Evolutionary conservation across 2,888 invertebrate species (phyloP).

Genomic region (Brenthis hecate): DNA sequence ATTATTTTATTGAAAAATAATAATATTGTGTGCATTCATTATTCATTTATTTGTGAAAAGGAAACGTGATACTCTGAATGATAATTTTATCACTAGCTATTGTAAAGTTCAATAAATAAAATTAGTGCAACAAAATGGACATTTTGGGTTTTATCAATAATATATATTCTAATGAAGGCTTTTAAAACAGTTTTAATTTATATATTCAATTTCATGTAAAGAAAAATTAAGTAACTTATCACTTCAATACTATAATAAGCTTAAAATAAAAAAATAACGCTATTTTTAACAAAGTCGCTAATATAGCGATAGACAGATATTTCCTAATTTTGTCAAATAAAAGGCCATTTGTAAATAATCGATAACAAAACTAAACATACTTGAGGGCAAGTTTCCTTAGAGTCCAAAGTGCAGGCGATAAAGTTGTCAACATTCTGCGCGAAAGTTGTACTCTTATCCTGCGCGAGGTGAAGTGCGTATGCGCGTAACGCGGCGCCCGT

Average conservation of each 20-base stretch:
- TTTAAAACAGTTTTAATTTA: too few relatives aligned
- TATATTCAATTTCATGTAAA: too few relatives aligned
- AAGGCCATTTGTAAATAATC: too few relatives aligned
- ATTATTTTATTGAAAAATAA: neutral
- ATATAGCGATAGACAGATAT: too few relatives aligned
- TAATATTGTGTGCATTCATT: neutral
- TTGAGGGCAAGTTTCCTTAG: slow-evolving; percentile 93
- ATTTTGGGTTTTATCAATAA: too few relatives aligned
- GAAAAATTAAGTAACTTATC: too few relatives aligned
- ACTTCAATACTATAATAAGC: too few relatives aligned
- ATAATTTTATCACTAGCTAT: slow-evolving; percentile 12
- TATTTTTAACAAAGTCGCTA: too few relatives aligned
- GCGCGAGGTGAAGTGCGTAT: slow-evolving; percentile 90
- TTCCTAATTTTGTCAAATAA: too few relatives aligned
- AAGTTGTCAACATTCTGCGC: slow-evolving; percentile 96
- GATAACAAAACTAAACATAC: slow-evolving; percentile 50
- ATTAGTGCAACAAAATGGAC: slow-evolving; percentile 1
- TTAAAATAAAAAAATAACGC: too few relatives aligned
- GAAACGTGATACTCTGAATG: slow-evolving; percentile 10
- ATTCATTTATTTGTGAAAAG: neutral
- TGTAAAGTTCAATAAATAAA: slow-evolving; percentile 5
- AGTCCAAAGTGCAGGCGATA: slow-evolving; percentile 95
- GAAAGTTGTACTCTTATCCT: slow-evolving; percentile 93
- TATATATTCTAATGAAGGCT: too few relatives aligned
- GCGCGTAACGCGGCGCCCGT: slow-evolving; percentile 88